Evolutionary conservation across 2,113 vertebrate genomes (phyloP).

Genomic region (Ceuthmochares aereus): DNA sequence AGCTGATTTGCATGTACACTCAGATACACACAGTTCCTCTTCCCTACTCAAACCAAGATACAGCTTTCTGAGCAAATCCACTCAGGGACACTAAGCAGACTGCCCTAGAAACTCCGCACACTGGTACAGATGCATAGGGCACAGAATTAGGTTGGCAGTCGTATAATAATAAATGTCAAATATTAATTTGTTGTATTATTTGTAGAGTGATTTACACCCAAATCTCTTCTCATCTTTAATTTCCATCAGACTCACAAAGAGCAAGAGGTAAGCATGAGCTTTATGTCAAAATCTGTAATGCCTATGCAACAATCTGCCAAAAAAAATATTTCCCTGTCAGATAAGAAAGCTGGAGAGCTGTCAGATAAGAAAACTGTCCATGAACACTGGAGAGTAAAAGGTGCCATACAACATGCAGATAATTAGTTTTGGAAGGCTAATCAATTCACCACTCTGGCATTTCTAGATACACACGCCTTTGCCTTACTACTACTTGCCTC

Average conservation of each 20-base stretch:
- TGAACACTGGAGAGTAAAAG: background rate
- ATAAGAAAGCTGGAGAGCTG: background rate
- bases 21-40: background rate
- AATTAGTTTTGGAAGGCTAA: conserved; percentile 42
- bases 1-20: background rate
- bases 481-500: background rate
- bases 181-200: conserved; percentile 31
- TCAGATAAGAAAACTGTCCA: background rate
- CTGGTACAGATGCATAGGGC: background rate
- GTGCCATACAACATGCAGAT: background rate
- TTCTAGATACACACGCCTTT: background rate
- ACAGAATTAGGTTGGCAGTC: background rate
- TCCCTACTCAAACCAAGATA: background rate
- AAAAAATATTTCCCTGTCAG: conserved; percentile 28
- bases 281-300: conserved; percentile 25
- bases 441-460: background rate
- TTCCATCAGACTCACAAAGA: background rate
- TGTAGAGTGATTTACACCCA: conserved; percentile 1
- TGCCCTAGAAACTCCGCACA: background rate
- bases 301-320: background rate
- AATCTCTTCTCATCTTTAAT: background rate
- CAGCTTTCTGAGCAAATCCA: background rate
- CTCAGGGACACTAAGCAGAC: background rate
- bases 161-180: background rate
- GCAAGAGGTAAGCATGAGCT: conserved; percentile 6